A percentile compares a stretch with the other conserved stretches of the same genome.
phyloP scores from a whole-genome alignment of 2,888 invertebrate genomes.

The Eilema sororculum region DNA sequence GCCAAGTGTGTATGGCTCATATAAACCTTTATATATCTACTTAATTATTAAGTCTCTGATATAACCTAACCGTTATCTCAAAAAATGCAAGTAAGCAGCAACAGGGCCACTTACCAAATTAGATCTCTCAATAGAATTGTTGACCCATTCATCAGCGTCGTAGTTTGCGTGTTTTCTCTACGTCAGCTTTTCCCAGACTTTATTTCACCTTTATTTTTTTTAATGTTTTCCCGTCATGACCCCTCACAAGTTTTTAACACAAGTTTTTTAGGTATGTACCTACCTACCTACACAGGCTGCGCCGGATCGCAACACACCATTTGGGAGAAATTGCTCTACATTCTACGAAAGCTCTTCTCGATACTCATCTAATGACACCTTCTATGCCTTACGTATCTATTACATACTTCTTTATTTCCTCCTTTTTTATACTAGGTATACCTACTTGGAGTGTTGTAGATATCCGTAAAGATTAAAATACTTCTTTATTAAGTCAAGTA shows the following conservation, averaged over 20 bases:
- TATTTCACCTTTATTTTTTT: too few relatives aligned
- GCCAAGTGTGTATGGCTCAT: too few relatives aligned
- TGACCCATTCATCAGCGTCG: background rate
- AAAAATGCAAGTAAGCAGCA: background rate
- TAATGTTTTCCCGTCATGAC: too few relatives aligned
- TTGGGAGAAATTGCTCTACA: background rate
- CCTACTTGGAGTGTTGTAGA: background rate
- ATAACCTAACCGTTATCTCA: too few relatives aligned
- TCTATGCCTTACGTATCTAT: background rate
- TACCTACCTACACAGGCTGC: too few relatives aligned
- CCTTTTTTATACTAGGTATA: background rate
- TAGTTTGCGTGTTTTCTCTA: background rate
- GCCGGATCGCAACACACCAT: background rate
- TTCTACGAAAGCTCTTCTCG: too few relatives aligned
- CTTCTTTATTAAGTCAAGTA: background rate
- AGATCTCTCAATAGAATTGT: too few relatives aligned
- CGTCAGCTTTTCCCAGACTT: too few relatives aligned
- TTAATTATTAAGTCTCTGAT: too few relatives aligned
- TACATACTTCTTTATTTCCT: background rate
- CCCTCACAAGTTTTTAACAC: background rate
- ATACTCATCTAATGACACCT: background rate
- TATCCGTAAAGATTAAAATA: background rate
- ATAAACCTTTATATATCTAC: too few relatives aligned
- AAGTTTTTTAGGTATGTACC: too few relatives aligned
- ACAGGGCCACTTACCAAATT: too few relatives aligned